phyloP scores from a whole-genome alignment of 2,113 vertebrate genomes.

The Barbus barbus region DNA sequence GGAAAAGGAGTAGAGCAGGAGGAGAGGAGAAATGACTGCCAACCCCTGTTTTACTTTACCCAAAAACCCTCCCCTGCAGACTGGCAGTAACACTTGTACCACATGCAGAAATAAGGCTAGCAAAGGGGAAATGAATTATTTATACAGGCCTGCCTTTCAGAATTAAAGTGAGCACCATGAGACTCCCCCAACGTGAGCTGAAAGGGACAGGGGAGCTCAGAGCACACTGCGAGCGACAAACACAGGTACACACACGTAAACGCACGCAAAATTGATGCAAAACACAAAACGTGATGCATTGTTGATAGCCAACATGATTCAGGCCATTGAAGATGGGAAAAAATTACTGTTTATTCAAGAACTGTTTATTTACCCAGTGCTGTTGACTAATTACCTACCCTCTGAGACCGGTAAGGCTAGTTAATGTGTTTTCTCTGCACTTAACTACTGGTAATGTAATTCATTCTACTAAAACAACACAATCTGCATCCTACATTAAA shows the following conservation, averaged over 20 bases:
- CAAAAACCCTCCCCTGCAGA: conserved; percentile 44
- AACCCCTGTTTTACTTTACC: conserved; percentile 33
- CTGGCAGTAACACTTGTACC: conserved; percentile 51
- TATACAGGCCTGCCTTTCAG: conserved; percentile 49
- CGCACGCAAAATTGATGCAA: conserved; percentile 13
- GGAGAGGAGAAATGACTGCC: background rate
- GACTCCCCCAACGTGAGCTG: conserved; percentile 47
- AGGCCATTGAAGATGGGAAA: background rate
- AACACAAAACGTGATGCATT: background rate
- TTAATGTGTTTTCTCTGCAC: background rate
- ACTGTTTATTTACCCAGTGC: background rate
- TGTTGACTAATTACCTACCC: conserved; percentile 6
- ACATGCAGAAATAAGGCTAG: conserved; percentile 54
- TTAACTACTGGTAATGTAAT: background rate
- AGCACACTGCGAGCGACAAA: conserved; percentile 25
- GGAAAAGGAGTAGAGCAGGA: background rate
- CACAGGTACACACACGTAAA: conserved; percentile 29
- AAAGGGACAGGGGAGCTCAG: conserved; percentile 52
- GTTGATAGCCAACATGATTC: background rate
- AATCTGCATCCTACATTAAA: background rate
- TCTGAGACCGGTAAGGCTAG: background rate
- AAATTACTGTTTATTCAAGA: no score
- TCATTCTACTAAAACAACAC: background rate
- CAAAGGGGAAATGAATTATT: conserved; percentile 50
- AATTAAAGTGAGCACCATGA: conserved; percentile 52